A percentile compares a stretch with the other conserved stretches of the same genome.
These are phyloP conservation scores for Merodon equestris DNA, from an alignment of 2,888 invertebrate species.

Conservation along the genomic window DNA sequence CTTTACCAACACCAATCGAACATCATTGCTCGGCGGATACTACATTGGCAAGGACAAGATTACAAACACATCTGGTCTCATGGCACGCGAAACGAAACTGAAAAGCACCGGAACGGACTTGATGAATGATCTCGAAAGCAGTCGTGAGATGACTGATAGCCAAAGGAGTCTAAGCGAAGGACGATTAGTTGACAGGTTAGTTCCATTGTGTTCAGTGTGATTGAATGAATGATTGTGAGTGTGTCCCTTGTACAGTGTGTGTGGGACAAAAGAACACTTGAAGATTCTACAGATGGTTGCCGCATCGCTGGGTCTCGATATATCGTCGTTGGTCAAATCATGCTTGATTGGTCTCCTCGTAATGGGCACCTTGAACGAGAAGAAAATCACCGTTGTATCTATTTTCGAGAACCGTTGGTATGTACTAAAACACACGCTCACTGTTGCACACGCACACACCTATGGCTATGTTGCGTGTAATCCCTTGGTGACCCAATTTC, in stretches of 20 bases:
- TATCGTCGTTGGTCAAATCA: too few species aligned
- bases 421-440: background rate
- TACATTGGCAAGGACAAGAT: conserved; percentile 40
- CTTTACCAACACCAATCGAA: conserved; percentile 46
- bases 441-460: background rate
- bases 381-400: background rate
- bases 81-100: conserved; percentile 52
- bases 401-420: background rate
- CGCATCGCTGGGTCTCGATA: too few species aligned
- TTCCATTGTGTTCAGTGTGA: too few species aligned
- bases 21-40: conserved; percentile 49
- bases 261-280: too few species aligned
- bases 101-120: conserved; percentile 56
- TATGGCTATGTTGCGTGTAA: background rate
- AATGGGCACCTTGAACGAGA: too few species aligned
- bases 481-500: conserved; percentile 39
- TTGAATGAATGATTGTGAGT: background rate
- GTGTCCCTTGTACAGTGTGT: background rate
- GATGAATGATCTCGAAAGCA: conserved; percentile 65
- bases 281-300: too few species aligned
- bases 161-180: conserved; percentile 78
- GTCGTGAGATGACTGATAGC: conserved; percentile 77
- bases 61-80: conserved; percentile 22
- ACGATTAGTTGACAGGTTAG: conserved; percentile 77
- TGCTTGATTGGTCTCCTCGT: too few species aligned